Conservation (phyloP, 2,888 invertebrate genomes). For the Spatulosminthurus flaviceps region DNA sequence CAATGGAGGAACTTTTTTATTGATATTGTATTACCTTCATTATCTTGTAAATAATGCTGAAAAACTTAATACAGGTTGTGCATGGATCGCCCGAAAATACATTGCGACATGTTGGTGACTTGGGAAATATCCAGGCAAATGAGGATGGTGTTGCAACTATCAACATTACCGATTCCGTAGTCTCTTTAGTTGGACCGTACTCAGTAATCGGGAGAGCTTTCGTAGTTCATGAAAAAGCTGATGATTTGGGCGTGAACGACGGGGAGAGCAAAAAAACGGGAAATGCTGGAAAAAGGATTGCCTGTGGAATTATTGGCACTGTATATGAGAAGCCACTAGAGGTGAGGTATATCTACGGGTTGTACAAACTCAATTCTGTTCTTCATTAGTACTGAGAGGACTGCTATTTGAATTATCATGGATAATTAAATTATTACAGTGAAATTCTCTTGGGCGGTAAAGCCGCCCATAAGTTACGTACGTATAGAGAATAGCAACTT, state of each 20-base stretch:
- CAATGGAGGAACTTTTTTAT: no score
- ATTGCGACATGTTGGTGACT: constrained; percentile 64
- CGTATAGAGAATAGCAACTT: no score
- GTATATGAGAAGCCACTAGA: constrained; percentile 3
- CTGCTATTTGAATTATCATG: no score
- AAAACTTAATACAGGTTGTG: constrained; percentile 54
- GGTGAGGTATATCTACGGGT: neutral
- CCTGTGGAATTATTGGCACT: constrained; percentile 68
- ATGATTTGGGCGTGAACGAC: constrained; percentile 68
- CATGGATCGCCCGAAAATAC: constrained; percentile 62
- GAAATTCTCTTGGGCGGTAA: no score
- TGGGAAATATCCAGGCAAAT: constrained; percentile 64
- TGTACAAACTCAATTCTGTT: constrained; percentile 1
- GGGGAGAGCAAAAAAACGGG: constrained; percentile 66
- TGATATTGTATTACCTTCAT: no score
- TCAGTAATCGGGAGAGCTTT: constrained; percentile 53
- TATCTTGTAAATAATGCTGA: no score
- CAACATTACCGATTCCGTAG: constrained; percentile 31
- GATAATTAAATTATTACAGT: no score
- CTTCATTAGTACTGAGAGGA: neutral
- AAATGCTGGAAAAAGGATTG: constrained; percentile 69
- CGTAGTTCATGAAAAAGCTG: constrained; percentile 66
- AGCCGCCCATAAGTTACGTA: no score
- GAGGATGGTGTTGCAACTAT: constrained; percentile 60
- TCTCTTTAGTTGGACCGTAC: constrained; percentile 67